Evolutionary conservation across 2,113 vertebrate genomes (phyloP).

Genomic region (Syngnathoides biaculeatus): DNA sequence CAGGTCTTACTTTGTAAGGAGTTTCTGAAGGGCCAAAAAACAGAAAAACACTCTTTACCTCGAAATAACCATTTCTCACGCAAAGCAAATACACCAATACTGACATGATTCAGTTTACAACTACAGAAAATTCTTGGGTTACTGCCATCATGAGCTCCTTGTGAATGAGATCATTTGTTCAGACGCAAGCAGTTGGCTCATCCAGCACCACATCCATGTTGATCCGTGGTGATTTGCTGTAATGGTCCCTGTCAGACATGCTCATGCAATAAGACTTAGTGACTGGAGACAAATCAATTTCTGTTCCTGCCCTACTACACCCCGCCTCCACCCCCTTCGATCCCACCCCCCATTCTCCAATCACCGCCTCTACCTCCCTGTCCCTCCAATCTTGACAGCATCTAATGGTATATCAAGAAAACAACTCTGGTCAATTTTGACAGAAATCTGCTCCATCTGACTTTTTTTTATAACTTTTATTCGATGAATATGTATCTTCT

Average conservation of each 20-base stretch:
- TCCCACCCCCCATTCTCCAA: neutral
- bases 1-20: too few relatives aligned
- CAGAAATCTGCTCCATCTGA: slow-evolving; percentile 14
- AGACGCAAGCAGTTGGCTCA: slow-evolving; percentile 39
- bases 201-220: slow-evolving; percentile 49
- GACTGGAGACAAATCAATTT: slow-evolving; percentile 73
- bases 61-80: slow-evolving; percentile 32
- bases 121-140: slow-evolving; percentile 34
- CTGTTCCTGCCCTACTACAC: slow-evolving; percentile 12
- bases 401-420: slow-evolving; percentile 35
- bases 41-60: slow-evolving; percentile 36
- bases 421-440: slow-evolving; percentile 39
- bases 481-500: neutral
- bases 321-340: too few relatives aligned
- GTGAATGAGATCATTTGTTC: slow-evolving; percentile 58
- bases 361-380: slow-evolving; percentile 8
- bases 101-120: slow-evolving; percentile 30
- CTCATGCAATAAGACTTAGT: slow-evolving; percentile 59
- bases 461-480: neutral
- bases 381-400: slow-evolving; percentile 21
- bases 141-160: slow-evolving; percentile 50
- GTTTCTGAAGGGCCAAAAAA: slow-evolving; percentile 25
- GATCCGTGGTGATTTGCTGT: slow-evolving; percentile 72
- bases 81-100: slow-evolving; percentile 48
- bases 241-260: slow-evolving; percentile 64